Evolutionary conservation across 2,888 invertebrate genomes (phyloP), one percentile per base, ranked within the genome.

Genomic region (Gastrophysa polygoni): DNA sequence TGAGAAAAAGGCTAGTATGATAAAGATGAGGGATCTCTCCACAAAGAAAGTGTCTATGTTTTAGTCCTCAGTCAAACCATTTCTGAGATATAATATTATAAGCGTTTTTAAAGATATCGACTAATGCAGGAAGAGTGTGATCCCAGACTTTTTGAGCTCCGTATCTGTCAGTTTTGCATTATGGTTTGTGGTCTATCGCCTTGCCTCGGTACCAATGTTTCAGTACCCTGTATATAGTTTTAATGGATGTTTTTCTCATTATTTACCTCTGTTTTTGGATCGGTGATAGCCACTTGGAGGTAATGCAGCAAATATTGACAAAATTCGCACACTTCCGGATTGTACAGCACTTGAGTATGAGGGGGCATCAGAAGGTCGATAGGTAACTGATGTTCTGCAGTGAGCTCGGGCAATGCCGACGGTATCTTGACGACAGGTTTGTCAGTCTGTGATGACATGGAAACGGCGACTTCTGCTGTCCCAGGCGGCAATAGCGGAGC

Each of bases 271-370:
- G 86, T 90, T 32, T 79, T 80, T 1, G 89, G 87, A 67, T 88
- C 85, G 57, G 91, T 90, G 67, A 93, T 83, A 16, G 86, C 85
- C 54, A 89, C 85, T 77, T 95, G 94, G 48, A 94, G 73, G 67
- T 89, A 91, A 76, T 93, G 92, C 71, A 95, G 80, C 80, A 92
- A 84, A 81, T 92, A 93, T 81, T 94, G 89, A 77, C 95, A 95
- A 78, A 95, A 85, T 24, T 89, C 87, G 79, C 95, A 95, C 0
- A 83, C 78, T 67, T 88, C 77, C 73, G 86, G 82, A 67, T 80
- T 82, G 72, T 80, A 81, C 16, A 75, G 63, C 16, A 76, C 67
- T 63, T 77, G 74, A 51, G 74, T 67, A 58, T 77, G 75, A 71
- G 69, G 81, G 65, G 71, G 83, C 76, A 69, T 82, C 76, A 83